Evolutionary conservation across 2,113 vertebrate species (phyloP).

Genomic region (Okapia johnstoni): DNA sequence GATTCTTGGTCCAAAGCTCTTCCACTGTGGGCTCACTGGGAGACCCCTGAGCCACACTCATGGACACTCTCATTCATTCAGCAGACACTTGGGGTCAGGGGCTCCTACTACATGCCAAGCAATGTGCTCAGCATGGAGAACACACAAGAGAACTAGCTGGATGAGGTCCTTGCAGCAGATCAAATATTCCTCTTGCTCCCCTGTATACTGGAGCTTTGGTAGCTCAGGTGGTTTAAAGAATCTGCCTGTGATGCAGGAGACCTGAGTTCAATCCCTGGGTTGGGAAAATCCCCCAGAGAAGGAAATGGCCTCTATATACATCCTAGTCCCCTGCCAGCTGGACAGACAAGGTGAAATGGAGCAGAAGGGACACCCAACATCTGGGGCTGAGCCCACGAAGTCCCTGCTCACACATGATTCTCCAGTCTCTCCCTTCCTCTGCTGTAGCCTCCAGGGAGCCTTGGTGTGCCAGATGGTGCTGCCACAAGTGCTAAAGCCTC

Average conservation of each 20-base stretch:
- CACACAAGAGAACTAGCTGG: not conserved
- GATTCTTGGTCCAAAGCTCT: not conserved
- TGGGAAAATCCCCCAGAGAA: not conserved
- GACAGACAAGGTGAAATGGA: rapidly evolving
- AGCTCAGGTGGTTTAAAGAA: not conserved
- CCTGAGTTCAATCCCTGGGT: not conserved
- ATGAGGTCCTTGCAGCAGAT: not conserved
- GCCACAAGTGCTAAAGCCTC: not conserved
- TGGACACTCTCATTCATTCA: rapidly evolving
- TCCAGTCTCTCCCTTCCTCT: not conserved
- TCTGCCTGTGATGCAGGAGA: not conserved
- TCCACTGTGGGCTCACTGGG: not conserved
- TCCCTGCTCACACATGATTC: rapidly evolving
- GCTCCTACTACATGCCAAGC: not conserved
- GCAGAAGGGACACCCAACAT: not conserved
- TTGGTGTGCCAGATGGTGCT: rapidly evolving
- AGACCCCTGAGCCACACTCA: rapidly evolving
- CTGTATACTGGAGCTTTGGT: not conserved
- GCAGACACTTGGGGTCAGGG: not conserved
- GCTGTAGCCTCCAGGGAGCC: not conserved
- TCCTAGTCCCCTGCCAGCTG: rapidly evolving
- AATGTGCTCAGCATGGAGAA: not conserved
- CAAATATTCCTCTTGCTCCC: not conserved
- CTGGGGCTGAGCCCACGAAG: rapidly evolving
- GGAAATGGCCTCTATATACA: not conserved